Base-by-base conservation (phyloP, 2,797 vertebrate species). In the Epinephelus coioides region DNA sequence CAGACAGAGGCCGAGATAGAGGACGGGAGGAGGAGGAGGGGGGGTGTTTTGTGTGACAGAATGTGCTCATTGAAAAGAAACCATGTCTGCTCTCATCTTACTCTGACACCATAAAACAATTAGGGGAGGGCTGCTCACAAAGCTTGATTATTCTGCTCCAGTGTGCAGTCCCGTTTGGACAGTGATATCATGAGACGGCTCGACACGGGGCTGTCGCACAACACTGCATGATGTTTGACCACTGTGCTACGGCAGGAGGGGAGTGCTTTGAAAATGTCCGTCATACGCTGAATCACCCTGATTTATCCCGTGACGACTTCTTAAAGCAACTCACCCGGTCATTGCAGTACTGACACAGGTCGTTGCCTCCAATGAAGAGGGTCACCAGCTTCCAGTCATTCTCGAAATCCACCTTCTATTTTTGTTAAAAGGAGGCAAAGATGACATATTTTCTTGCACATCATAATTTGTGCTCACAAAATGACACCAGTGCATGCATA, bases 311-410 rank as follows among this genome's bases (percentile, higher is more conserved):
- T 61, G 50, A 80, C 23, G 10, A 62, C 61, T 14, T 55, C 69
- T 72, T 47, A 76, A 49, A 74, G 69, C 75, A 50, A 88, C 91
- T 95, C 94, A 99, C 98, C 87, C 94, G 91, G 78, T 97, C 93
- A 44, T 95, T 87, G 84, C 98, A 99, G 94, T 97, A 98, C 78
- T 95, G 95, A 89, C 98, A 99, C 70, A 99, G 91, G 94, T 99
- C 98, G 0, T 96, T 98, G 86, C 92, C 94, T 82, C 98, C 98
- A 25, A 98, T 89, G 59, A 99, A 96, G 80, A 99, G 74, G 3
- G 98, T 99, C 90, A 99, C 95, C 86, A 99, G 88, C 91, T 99
- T 99, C 98, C 98, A 99, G 86, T 98, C 97, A 9, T 96, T 92
- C 64, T 96, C 71, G 87, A 97, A 97, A 89, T 97, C 93, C 72